These are phyloP conservation scores for rat (Rattus norvegicus) DNA, from an alignment of 2,113 vertebrate genomes.

Conservation along the genomic window DNA sequence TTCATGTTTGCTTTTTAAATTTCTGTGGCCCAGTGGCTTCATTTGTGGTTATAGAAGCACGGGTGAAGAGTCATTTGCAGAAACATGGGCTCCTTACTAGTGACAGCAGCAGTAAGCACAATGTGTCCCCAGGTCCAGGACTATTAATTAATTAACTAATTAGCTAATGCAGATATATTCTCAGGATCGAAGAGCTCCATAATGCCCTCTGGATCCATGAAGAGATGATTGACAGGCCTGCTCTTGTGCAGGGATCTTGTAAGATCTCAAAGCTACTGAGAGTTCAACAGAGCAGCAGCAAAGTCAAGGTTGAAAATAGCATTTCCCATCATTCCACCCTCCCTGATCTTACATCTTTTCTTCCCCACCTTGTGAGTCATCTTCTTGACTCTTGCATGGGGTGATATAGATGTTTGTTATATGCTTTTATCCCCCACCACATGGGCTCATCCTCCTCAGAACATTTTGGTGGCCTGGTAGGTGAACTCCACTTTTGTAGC, in stretches of 20 bases:
- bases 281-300: rapidly evolving
- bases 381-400: neutral
- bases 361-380: neutral
- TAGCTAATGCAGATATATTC: neutral
- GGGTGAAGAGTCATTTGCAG: neutral
- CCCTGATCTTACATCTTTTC: no score
- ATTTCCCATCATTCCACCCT: no score
- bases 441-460: neutral
- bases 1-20: neutral
- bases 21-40: neutral
- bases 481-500: neutral
- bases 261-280: neutral
- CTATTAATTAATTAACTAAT: no score
- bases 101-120: neutral
- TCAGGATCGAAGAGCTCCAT: neutral
- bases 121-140: neutral
- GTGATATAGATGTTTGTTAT: neutral
- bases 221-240: neutral
- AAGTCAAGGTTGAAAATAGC: neutral
- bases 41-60: neutral
- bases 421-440: neutral
- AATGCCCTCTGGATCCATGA: neutral
- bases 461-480: neutral
- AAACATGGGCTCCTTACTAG: neutral
- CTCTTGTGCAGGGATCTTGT: neutral